Conservation (phyloP, 2,113 vertebrate genomes). For the Saimiri boliviensis region DNA sequence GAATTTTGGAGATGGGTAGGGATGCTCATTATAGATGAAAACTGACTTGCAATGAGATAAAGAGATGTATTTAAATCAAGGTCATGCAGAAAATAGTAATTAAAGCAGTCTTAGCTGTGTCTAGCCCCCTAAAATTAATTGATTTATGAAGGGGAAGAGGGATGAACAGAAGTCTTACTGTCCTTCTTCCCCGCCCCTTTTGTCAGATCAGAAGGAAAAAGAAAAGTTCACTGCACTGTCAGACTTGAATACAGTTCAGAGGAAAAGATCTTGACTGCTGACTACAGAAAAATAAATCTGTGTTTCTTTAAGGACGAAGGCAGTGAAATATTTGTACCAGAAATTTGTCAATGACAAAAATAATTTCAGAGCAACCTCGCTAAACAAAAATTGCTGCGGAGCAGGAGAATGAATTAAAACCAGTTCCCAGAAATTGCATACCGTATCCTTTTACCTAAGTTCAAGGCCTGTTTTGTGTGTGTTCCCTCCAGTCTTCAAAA, state of each 20-base stretch:
- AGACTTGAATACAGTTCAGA: neutral
- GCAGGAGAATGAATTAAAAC: neutral
- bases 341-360: constrained; percentile 39
- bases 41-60: neutral
- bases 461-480: constrained; percentile 23
- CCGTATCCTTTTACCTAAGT: neutral
- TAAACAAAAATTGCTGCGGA: neutral
- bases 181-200: neutral
- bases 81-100: neutral
- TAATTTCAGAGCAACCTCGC: neutral
- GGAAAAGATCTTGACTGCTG: neutral
- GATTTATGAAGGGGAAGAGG: neutral
- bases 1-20: neutral
- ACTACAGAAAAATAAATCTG: neutral
- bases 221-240: neutral
- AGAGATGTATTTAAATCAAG: neutral
- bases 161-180: neutral
- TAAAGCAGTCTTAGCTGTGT: neutral
- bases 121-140: neutral
- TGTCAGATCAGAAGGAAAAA: neutral
- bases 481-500: constrained; percentile 4
- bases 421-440: neutral
- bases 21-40: neutral
- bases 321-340: neutral
- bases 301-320: constrained; percentile 33